Conservation (phyloP, 2,113 vertebrate genomes). For the Tichodroma muraria region DNA sequence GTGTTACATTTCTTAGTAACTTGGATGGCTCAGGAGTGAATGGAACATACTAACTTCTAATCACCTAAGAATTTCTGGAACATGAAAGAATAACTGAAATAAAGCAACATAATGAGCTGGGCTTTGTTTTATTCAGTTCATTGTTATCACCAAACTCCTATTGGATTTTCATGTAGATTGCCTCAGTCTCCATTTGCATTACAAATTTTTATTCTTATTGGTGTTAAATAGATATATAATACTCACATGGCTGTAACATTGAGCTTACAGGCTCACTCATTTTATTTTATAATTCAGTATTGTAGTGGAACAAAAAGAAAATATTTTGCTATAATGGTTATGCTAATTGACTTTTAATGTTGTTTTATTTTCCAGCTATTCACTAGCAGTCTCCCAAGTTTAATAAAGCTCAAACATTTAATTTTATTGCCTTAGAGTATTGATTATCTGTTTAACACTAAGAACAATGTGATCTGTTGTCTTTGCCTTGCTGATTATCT, state of each 20-base stretch:
- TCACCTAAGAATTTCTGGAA: background rate
- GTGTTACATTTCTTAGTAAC: background rate
- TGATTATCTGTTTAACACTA: conserved; percentile 70
- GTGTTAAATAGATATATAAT: conserved; percentile 20
- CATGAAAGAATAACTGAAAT: background rate
- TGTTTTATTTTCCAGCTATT: conserved; percentile 50
- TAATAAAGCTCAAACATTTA: conserved; percentile 74
- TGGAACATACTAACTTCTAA: background rate
- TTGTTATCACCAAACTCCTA: background rate
- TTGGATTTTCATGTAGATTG: conserved; percentile 2
- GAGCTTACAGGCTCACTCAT: background rate
- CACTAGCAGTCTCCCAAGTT: conserved; percentile 61
- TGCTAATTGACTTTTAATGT: conserved; percentile 69
- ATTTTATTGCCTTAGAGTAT: conserved; percentile 71
- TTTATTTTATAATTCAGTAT: conserved; percentile 25
- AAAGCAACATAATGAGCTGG: background rate
- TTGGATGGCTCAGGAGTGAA: background rate
- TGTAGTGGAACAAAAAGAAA: background rate
- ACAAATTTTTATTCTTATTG: conserved; percentile 4
- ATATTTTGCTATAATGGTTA: conserved; percentile 51
- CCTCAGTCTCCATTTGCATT: background rate
- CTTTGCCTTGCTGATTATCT: conserved; percentile 52
- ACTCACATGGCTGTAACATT: conserved; percentile 3
- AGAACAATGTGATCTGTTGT: conserved; percentile 54
- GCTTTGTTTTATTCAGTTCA: background rate